phyloP scores from a whole-genome alignment of 2,888 invertebrate species.

The Drosophila limbata region DNA sequence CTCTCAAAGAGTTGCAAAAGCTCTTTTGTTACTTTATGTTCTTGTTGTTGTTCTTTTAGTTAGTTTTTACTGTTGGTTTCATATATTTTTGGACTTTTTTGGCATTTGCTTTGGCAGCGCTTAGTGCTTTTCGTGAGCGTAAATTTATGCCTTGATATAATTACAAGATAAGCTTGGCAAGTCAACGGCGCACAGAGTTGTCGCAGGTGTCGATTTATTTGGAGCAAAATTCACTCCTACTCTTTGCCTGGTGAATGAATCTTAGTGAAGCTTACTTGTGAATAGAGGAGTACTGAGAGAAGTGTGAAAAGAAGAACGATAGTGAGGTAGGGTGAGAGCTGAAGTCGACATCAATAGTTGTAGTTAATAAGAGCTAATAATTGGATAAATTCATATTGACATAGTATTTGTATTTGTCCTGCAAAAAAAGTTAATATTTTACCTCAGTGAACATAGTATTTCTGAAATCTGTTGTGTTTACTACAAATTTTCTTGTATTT shows the following conservation, averaged over 20 bases:
- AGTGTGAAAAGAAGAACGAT: neutral
- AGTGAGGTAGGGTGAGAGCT: neutral
- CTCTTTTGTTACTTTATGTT: constrained; percentile 28
- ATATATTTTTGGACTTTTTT: constrained; percentile 1
- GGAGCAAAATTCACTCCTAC: neutral
- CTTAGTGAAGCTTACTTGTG: neutral
- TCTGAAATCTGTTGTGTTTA: too few relatives aligned
- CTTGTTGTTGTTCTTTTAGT: constrained; percentile 7
- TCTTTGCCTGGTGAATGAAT: constrained; percentile 43
- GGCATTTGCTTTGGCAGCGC: constrained; percentile 2
- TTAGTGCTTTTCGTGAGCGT: neutral
- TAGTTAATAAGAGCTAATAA: neutral
- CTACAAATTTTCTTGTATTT: too few relatives aligned
- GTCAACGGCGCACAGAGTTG: constrained; percentile 66
- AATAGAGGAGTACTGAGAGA: neutral
- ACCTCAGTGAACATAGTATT: too few relatives aligned
- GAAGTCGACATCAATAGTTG: neutral
- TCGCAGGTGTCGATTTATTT: constrained; percentile 44
- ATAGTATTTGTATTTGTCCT: too few relatives aligned
- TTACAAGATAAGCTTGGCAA: constrained; percentile 74
- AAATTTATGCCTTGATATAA: constrained; percentile 57
- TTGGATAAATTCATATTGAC: too few relatives aligned
- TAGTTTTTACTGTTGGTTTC: neutral
- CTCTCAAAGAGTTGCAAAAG: constrained; percentile 44
- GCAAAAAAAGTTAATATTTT: too few relatives aligned